Evolutionary conservation across 2,797 vertebrate species (phyloP), one percentile per base, ranked within the genome.

Genomic region (Danio kyathit): DNA sequence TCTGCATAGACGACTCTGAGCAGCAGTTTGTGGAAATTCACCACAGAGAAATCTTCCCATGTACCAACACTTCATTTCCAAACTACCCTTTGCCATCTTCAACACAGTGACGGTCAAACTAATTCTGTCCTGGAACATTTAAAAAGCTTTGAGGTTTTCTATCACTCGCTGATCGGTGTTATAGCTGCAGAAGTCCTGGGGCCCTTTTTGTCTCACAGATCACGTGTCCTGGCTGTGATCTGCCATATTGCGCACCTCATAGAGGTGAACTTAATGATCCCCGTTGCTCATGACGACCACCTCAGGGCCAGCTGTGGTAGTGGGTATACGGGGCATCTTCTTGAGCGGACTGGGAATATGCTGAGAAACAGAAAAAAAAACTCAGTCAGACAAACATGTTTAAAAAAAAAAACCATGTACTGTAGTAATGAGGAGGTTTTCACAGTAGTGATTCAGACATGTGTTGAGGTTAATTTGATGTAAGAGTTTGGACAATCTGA

Each of bases 271-370:
- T 72, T 88, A 95, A 83, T 92, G 93, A 54, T 93, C 93, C 89
- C 96, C 97, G 19, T 97, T 97, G 87, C 92, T 95, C 84, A 97
- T 81, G 82, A 93, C 88, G 70, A 94, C 91, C 10, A 90, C 86
- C 81, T 95, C 95, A 0, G 95, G 82, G 73, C 90, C 89, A 29
- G 89, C 77, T 29, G 90, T 80, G 80, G 93, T 89, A 44, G 93
- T 90, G 40, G 97, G 97, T 86, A 98, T 96, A 87, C 97, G 95
- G 85, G 98, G 96, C 92, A 97, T 95, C 93, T 98, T 99, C 94
- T 98, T 99, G 82, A 94, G 96, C 64, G 96, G 98, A 90, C 97
- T 98, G 84, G 96, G 97, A 87, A 97, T 95, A 84, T 96, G 96
- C 97, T 99, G 91, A 60, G 9, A 41, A n/a, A 79, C 8, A 59